Conservation (phyloP, 1,140 invertebrate genomes). For the Aphelenchoides avenae region DNA sequence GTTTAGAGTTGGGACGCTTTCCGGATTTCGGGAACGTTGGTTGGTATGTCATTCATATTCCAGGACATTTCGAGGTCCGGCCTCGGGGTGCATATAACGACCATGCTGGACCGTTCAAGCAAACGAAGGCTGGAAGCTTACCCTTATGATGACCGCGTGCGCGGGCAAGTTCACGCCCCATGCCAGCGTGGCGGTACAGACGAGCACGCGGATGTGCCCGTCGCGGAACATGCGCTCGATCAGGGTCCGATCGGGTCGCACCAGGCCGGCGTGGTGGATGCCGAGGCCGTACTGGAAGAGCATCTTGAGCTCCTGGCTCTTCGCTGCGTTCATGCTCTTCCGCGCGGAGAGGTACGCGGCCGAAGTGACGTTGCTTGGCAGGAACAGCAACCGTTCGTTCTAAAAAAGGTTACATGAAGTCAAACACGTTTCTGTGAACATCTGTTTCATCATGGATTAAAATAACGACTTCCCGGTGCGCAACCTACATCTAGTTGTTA, state of each 20-base stretch:
- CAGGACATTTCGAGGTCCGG: no score
- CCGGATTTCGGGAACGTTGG: no score
- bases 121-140: conserved; percentile 61
- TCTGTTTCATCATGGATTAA: no score
- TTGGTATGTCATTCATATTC: no score
- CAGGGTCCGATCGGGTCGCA: conserved; percentile 61
- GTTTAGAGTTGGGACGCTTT: no score
- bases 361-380: conserved; percentile 68
- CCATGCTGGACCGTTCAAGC: no score
- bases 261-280: conserved; percentile 93
- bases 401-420: conserved; percentile 28
- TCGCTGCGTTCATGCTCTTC: conserved; percentile 62
- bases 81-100: no score
- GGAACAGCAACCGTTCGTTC: conserved; percentile 59
- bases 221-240: conserved; percentile 83
- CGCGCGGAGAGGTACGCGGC: conserved; percentile 29
- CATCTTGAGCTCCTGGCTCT: conserved; percentile 61
- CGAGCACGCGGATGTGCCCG: conserved; percentile 83
- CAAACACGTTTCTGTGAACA: no score
- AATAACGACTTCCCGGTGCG: no score
- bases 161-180: conserved; percentile 99
- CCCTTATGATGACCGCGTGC: conserved; percentile 81
- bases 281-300: conserved; percentile 82
- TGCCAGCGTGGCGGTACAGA: conserved; percentile 94
- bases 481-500: no score